Percentiles rank a stretch among this genome's conserved stretches.
These are phyloP conservation scores for Serinus canaria DNA, from an alignment of 2,113 vertebrate species.

Conservation along the genomic window DNA sequence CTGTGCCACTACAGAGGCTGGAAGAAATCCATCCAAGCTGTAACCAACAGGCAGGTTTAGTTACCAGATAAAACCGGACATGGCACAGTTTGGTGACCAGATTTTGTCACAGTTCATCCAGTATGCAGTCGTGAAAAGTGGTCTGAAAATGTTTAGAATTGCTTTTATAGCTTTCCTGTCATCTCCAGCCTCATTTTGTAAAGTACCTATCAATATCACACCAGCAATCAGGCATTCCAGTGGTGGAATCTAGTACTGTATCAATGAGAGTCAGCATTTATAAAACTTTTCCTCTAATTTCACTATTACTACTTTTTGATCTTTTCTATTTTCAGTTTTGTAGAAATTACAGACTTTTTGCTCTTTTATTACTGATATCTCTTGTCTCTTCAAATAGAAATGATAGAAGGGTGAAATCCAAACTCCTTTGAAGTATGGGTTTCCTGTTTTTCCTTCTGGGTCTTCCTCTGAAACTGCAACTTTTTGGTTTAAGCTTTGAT, in stretches of 20 bases:
- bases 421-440: not conserved
- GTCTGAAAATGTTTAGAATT: not conserved
- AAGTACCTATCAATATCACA: not conserved
- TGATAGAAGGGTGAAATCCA: not conserved
- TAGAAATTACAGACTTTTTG: not conserved
- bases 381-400: not conserved
- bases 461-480: not conserved
- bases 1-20: fast-evolving
- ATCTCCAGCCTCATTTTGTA: not conserved
- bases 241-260: not conserved
- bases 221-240: not conserved
- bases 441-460: not conserved
- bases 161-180: not conserved
- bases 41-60: not conserved
- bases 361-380: not conserved
- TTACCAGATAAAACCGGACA: not conserved
- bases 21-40: not conserved
- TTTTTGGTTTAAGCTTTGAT: not conserved
- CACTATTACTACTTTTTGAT: not conserved
- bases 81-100: fast-evolving
- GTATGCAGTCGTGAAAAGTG: fast-evolving
- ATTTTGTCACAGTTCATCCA: not conserved
- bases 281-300: not conserved
- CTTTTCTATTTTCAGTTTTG: not conserved
- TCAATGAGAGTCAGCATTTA: not conserved